These are phyloP conservation scores for Sardina pilchardus DNA, from an alignment of 2,113 vertebrate genomes.

Conservation along the genomic window DNA sequence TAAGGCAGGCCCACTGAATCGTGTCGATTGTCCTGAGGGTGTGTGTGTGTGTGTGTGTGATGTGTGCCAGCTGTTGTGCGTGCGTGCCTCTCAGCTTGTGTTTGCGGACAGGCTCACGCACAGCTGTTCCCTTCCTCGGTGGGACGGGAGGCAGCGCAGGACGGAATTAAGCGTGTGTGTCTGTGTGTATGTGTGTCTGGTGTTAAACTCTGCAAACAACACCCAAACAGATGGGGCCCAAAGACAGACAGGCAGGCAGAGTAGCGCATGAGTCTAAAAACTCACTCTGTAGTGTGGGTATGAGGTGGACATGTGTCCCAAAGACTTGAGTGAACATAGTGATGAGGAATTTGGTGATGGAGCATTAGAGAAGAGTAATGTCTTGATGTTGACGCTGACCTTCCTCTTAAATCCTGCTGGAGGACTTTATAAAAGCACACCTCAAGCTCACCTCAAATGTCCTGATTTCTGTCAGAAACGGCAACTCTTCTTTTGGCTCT, in stretches of 20 bases:
- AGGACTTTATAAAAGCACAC: too few species aligned
- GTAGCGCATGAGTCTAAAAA: not conserved
- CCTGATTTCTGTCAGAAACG: not conserved
- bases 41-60: not conserved
- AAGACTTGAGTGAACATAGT: not conserved
- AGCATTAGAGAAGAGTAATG: not conserved
- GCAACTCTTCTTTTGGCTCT: not conserved
- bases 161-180: constrained; percentile 54
- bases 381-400: too few species aligned
- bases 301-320: not conserved
- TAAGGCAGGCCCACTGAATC: not conserved
- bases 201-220: not conserved
- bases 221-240: not conserved
- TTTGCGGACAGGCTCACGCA: constrained; percentile 63
- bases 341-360: not conserved
- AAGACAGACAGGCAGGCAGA: not conserved
- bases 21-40: not conserved
- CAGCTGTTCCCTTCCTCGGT: constrained; percentile 48
- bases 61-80: constrained; percentile 58
- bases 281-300: not conserved
- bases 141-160: constrained; percentile 59
- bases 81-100: constrained; percentile 58
- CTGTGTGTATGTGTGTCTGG: not conserved
- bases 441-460: too few species aligned
- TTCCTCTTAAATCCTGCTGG: too few species aligned